Evolutionary conservation across 2,113 vertebrate species (phyloP).

Genomic region (Hemichromis elongatus): DNA sequence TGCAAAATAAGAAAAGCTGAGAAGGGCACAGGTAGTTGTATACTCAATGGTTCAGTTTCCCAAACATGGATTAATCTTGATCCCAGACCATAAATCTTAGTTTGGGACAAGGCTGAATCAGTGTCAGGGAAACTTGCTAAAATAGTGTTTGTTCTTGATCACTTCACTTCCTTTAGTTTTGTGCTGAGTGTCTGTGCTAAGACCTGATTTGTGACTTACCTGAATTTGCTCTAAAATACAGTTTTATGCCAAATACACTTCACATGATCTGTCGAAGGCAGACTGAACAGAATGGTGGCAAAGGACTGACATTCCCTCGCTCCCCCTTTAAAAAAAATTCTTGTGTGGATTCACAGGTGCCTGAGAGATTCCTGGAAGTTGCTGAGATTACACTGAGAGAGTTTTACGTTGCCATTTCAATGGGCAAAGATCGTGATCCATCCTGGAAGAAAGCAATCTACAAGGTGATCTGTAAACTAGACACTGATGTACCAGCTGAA

Average conservation of each 20-base stretch:
- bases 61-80: background rate
- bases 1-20: background rate
- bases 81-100: background rate
- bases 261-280: background rate
- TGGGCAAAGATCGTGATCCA: conserved; percentile 81
- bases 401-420: conserved; percentile 83
- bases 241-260: background rate
- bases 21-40: background rate
- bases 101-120: background rate
- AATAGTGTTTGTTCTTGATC: background rate
- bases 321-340: background rate
- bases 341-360: conserved; percentile 74
- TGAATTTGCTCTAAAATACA: background rate
- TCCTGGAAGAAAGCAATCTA: conserved; percentile 97
- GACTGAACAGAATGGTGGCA: background rate
- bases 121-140: background rate
- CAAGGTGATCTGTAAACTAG: conserved; percentile 93
- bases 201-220: conserved; percentile 10
- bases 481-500: conserved; percentile 80
- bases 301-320: background rate
- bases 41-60: background rate
- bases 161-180: background rate
- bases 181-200: background rate
- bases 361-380: conserved; percentile 83
- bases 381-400: conserved; percentile 83